Conservation (phyloP, 1,140 invertebrate genomes). For the Thrips palmi region DNA sequence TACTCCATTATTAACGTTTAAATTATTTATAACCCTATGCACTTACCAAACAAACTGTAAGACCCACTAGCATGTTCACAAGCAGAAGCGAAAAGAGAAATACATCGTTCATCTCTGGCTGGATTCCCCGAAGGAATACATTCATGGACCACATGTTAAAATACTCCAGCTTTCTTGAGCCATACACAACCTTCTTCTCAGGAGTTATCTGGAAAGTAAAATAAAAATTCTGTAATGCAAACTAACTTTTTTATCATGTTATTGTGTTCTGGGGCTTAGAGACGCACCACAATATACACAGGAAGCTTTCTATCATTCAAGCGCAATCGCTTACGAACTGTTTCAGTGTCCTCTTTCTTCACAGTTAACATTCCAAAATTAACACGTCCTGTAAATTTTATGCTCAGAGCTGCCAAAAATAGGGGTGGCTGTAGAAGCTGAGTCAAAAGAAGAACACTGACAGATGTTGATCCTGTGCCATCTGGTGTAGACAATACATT, state of each 20-base stretch:
- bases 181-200: slow-evolving; percentile 26
- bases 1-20: too few species aligned
- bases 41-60: slow-evolving; percentile 24
- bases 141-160: slow-evolving; percentile 27
- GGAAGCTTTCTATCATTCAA: slow-evolving; percentile 16
- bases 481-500: slow-evolving; percentile 5
- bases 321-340: slow-evolving; percentile 16
- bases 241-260: too few species aligned
- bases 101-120: slow-evolving; percentile 32
- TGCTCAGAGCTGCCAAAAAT: slow-evolving; percentile 31
- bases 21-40: neutral
- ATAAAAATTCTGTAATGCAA: too few species aligned
- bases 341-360: slow-evolving; percentile 18
- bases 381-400: slow-evolving; percentile 29
- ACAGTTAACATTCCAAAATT: slow-evolving; percentile 26
- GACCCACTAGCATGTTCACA: slow-evolving; percentile 25
- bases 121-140: slow-evolving; percentile 25
- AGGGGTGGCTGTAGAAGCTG: slow-evolving; percentile 24
- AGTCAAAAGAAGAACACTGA: slow-evolving; percentile 26
- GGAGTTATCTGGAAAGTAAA: too few species aligned
- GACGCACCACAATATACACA: slow-evolving; percentile 22
- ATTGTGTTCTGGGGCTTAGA: too few species aligned
- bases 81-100: slow-evolving; percentile 27
- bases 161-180: slow-evolving; percentile 22
- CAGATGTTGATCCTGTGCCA: slow-evolving; percentile 8